Evolutionary conservation across 2,113 vertebrate species (phyloP), one percentile per base, ranked within the genome.

Genomic region (Myotis brandtii): DNA sequence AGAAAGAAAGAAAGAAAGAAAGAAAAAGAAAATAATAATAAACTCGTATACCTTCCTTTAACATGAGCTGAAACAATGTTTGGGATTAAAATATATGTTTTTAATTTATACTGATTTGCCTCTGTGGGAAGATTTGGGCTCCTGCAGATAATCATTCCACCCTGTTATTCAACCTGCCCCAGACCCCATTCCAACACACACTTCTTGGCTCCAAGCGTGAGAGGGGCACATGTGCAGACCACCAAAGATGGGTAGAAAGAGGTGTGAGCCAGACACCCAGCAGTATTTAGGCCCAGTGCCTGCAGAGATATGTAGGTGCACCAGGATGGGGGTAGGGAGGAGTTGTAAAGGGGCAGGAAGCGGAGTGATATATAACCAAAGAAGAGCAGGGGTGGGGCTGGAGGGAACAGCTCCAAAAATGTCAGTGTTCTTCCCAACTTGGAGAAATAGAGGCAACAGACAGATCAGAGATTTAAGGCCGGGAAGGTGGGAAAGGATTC

Each of bases 41-140:
- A 69, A 56, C 48, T n/a, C 59, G 40, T 50, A 79, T 20, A 32
- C 7, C 21, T 75, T 62, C 48, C 52, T 81, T 75, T 75, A 69
- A 62, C 32, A 34, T 82, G 40, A 87, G 76, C n/a, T 92, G 64
- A 94, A 69, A 73, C 20, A 23, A 54, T 86, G 32, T n/a, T 48
- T 88, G 4, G 50, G 50, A 86, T 62, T 76, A 67, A 83, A 86
- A 30, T 64, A 64, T 14, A 32, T 64, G 34, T 73, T 43, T 80
- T 81, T 23, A 64, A 6, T 46, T 62, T 79, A 84, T 37, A 62
- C 16, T 4, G 30, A 73, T 93, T 48, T 86, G 52, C 21, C 27
- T 72, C 12, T 75, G 48, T 46, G 46, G 81, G 48, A 93, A 79
- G 84, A 79, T 75, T 27, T 62, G 43, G 40, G 59, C 32, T 87